Conservation (phyloP, 1,140 invertebrate species). For the Pissodes strobi region DNA sequence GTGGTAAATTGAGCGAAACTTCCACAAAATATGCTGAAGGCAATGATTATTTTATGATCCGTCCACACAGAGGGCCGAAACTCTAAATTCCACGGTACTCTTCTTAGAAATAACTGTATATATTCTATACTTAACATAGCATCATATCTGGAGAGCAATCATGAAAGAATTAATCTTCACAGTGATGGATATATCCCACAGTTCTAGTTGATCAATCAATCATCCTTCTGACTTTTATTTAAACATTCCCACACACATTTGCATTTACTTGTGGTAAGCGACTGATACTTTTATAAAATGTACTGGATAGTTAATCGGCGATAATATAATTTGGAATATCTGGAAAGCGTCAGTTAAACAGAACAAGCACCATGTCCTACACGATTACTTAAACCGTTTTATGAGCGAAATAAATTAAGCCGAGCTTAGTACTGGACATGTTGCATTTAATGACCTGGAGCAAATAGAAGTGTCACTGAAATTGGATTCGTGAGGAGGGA, state of each 20-base stretch:
- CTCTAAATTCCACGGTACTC: too few relatives aligned
- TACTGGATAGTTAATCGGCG: conserved; percentile 1
- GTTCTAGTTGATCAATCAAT: too few relatives aligned
- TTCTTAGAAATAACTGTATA: too few relatives aligned
- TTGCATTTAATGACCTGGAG: conserved; percentile 10
- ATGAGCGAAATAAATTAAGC: conserved; percentile 18
- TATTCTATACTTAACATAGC: too few relatives aligned
- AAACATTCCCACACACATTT: too few relatives aligned
- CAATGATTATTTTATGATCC: conserved; percentile 31
- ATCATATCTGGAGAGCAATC: too few relatives aligned
- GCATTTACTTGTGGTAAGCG: too few relatives aligned
- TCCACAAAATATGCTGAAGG: conserved; percentile 28
- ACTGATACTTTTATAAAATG: too few relatives aligned
- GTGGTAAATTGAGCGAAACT: conserved; percentile 28
- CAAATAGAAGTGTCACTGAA: conserved; percentile 1
- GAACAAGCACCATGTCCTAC: conserved; percentile 12
- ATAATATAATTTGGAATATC: conserved; percentile 17
- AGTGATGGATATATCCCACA: too few relatives aligned
- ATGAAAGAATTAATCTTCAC: too few relatives aligned
- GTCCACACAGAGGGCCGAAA: conserved; percentile 10
- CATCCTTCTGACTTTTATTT: too few relatives aligned
- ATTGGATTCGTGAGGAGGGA: too few relatives aligned
- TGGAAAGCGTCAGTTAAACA: background rate
- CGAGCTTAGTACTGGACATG: conserved; percentile 16
- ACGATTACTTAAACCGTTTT: conserved; percentile 21